Evolutionary conservation across 2,888 invertebrate species (phyloP), one percentile per base, ranked within the genome.

Genomic region (Dendrolimus houi): DNA sequence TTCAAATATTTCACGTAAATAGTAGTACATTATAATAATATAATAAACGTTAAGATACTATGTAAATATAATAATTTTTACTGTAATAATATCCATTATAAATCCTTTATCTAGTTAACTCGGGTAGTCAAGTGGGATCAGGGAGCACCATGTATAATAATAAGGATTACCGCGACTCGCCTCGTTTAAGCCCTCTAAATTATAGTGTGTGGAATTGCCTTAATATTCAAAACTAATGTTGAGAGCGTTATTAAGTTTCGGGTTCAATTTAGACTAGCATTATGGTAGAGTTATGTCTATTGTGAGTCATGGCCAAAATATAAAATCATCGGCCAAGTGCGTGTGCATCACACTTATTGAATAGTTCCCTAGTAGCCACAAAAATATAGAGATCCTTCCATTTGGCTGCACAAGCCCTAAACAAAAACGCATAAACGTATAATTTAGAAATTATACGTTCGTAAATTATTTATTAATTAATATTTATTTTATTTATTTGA

Each of bases 11-110:
- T 29, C 29, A 29, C 2, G 1, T 2, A 29, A 3, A 2, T 3
- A 29, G 29, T 29, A 29, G 14, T 29, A 29, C 29, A 29, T 2
- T 2, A 2, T 29, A 54, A 7, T 61, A 53, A 52, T 59, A 41
- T 62, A 58, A 60, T 58, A n/a, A 13, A 41, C 54, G 29, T 29
- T 29, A 47, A 47, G 8, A 9, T 8, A 17, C 14, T 14, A 13
- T 9, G n/a, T 53, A 53, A 53, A 14, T 13, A 53, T 53, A 9
- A 53, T 13, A 53, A 53, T 14, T 53, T 14, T 53, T 13, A 8
- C 7, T 41, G 8, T 47, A 47, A 47, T 47, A 47, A 47, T 47
- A 9, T 47, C 47, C 47, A 47, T 47, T 47, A 9, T 47, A 0
- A 47, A 47, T 12, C 47, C 47, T 47, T 47, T 47, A 47, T 47